These are phyloP conservation scores for Pelosia muscerda DNA, from an alignment of 2,888 invertebrate species.

Conservation along the genomic window DNA sequence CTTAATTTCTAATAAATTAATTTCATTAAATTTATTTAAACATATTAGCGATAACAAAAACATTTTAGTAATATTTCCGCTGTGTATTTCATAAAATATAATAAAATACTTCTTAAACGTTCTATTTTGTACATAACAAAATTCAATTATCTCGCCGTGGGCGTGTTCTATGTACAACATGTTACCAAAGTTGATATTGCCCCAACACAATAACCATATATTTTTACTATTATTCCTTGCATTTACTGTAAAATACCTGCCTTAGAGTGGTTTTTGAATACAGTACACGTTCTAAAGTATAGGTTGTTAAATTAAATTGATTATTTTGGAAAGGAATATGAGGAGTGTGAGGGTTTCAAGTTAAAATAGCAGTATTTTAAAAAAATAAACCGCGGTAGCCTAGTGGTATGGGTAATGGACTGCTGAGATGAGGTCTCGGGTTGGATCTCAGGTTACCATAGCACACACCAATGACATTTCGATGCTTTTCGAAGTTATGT, in stretches of 20 bases:
- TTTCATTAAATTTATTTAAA: no score
- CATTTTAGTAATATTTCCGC: neutral
- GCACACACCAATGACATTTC: no score
- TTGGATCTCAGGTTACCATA: no score
- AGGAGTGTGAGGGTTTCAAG: neutral
- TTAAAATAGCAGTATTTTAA: no score
- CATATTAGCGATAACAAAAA: neutral
- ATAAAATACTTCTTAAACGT: neutral
- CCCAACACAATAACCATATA: constrained; percentile 34
- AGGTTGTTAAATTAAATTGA: neutral
- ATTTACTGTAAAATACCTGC: constrained; percentile 39
- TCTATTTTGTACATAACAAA: constrained; percentile 19
- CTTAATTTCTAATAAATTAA: no score
- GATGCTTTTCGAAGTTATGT: no score
- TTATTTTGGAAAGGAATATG: neutral
- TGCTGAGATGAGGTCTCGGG: no score
- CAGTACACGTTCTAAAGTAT: neutral
- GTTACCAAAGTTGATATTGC: constrained; percentile 44
- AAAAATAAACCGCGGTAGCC: no score
- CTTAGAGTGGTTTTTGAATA: constrained; percentile 9
- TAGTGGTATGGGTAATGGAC: no score
- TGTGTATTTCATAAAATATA: neutral
- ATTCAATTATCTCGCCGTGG: constrained; percentile 27
- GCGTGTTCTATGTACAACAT: constrained; percentile 36
- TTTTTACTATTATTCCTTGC: constrained; percentile 39